Evolutionary conservation across 2,888 invertebrate genomes (phyloP), one percentile per base, ranked within the genome.

Genomic region (Hypomecis atomaria): DNA sequence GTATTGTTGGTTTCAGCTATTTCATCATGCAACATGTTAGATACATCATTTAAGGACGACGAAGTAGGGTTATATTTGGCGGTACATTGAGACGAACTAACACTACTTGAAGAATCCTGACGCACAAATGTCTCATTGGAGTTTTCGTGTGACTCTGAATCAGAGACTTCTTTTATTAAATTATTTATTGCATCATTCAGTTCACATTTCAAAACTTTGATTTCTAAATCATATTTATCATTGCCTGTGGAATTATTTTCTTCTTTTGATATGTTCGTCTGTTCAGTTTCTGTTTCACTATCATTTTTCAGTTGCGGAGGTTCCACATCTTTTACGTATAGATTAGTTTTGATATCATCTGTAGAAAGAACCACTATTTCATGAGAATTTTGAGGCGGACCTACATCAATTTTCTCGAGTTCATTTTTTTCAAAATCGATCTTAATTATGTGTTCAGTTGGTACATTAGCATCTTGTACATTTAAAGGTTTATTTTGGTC

Each of bases 71-170:
- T 94, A 79, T 95, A 95, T 81, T 95, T 95, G 66, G 95, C 95
- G 38, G 96, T 96, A 82, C 95, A 95, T 74, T 95, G 94, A 65
- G 95, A 95, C 62, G 95, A 95, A 80, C 94, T 93, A 74, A 94
- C 92, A 77, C 94, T 94, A 78, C 94, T 94, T 58, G 93, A 90
- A 49, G 94, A 95, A 80, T 94, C 94, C 83, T 94, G 94, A 58
- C 94, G 94, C 52, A 84, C 79, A 67, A 88, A 84, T 36, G 64
- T 71, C 6, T 86, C 86, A 74, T 82, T 86, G n/a, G 70, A 54
- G 68, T 73, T 81, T 66, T 87, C 86, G 67, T 78, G 79, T 5
- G 69, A 5, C 76, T 91, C 88, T 11, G 88, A 83, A 77, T 90
- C 90, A 38, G 87, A 87, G 40, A 91, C 89, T 83, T 91, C 91